Percentiles rank a stretch among this genome's conserved stretches.
phyloP scores from a whole-genome alignment of 92 coral and sea anemone genomes.

The Muricea muricata region DNA sequence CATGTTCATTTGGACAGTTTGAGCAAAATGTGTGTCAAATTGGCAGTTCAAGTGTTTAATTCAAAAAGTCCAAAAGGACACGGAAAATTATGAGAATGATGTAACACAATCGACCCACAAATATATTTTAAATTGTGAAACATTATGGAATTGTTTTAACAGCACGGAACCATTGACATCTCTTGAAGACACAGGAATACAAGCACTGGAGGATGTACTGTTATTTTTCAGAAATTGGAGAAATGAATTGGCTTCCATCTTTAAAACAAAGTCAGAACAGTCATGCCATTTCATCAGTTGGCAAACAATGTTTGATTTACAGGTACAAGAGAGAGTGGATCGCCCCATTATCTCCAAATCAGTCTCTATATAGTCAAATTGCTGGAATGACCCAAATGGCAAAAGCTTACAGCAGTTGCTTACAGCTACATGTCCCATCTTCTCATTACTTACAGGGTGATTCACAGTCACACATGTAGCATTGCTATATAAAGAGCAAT shows the following conservation, averaged over 20 bases:
- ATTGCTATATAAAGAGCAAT: no score
- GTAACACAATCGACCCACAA: constrained; percentile 12
- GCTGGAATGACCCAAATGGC: no score
- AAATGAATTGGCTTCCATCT: not conserved
- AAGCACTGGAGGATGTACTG: not conserved
- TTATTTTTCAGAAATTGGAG: constrained; percentile 13
- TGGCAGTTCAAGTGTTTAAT: not conserved
- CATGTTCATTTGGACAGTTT: constrained; percentile 39
- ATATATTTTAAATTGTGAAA: constrained; percentile 6
- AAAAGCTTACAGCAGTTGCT: no score
- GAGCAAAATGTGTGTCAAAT: not conserved
- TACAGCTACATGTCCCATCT: no score
- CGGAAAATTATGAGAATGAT: constrained; percentile 1
- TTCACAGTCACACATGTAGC: no score
- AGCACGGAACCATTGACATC: not conserved
- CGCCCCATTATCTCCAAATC: not conserved
- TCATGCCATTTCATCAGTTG: not conserved
- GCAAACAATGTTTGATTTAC: constrained; percentile 3
- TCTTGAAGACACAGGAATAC: not conserved
- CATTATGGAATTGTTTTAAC: constrained; percentile 15
- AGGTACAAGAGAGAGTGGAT: not conserved
- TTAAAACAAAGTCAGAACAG: not conserved
- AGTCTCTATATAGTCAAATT: not conserved
- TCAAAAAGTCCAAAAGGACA: not conserved
- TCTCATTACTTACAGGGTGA: no score